A percentile compares a stretch with the other conserved stretches of the same genome.
These are phyloP conservation scores for Onthophagus sagittarius DNA, from an alignment of 2,888 invertebrate species.

Conservation along the genomic window DNA sequence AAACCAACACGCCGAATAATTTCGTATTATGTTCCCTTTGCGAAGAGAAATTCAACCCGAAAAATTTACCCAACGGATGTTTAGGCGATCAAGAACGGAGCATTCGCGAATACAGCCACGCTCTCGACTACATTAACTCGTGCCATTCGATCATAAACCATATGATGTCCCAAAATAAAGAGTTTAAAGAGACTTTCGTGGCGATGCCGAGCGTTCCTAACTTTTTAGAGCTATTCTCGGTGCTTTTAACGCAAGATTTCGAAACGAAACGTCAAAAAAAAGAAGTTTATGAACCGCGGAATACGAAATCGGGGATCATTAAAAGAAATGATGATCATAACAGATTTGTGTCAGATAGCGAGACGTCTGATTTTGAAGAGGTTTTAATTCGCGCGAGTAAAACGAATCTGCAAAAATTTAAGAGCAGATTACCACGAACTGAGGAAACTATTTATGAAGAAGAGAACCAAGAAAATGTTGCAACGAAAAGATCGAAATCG, in stretches of 20 bases:
- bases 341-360: slow-evolving; percentile 15
- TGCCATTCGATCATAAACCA: slow-evolving; percentile 23
- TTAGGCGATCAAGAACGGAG: slow-evolving; percentile 17
- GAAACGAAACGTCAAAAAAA: slow-evolving; percentile 9
- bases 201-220: slow-evolving; percentile 22
- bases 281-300: background rate
- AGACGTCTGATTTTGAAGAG: slow-evolving; percentile 19
- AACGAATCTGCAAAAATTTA: slow-evolving; percentile 16
- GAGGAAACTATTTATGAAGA: slow-evolving; percentile 23
- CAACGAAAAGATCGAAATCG: background rate
- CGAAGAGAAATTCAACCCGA: slow-evolving; percentile 17
- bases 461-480: slow-evolving; percentile 1
- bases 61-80: slow-evolving; percentile 1
- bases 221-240: slow-evolving; percentile 19
- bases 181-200: slow-evolving; percentile 11
- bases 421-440: slow-evolving; percentile 12
- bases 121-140: slow-evolving; percentile 22
- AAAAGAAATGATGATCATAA: background rate
- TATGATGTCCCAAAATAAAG: slow-evolving; percentile 17
- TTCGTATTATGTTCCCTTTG: slow-evolving; percentile 18
- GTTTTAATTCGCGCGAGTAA: slow-evolving; percentile 2
- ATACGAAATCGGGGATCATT: background rate
- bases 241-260: slow-evolving; percentile 1
- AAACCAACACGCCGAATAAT: slow-evolving; percentile 20
- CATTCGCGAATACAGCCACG: slow-evolving; percentile 19